A percentile compares a stretch with the other conserved stretches of the same genome.
These are phyloP conservation scores for Pelodiscus sinensis DNA, from an alignment of 2,113 vertebrate species.

Conservation along the genomic window DNA sequence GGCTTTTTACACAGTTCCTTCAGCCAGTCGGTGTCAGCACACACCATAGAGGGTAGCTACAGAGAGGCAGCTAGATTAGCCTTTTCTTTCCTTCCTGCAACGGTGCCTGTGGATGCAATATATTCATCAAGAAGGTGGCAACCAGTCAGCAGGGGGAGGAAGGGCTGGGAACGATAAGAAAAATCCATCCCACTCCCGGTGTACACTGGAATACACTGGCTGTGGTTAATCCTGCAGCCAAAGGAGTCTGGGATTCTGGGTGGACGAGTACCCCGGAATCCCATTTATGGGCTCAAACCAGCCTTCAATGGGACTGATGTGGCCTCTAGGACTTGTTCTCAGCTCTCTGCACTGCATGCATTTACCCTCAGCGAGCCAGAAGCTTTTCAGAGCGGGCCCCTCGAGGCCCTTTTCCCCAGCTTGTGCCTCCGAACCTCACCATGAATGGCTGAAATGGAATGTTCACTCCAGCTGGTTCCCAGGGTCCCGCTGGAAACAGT, in stretches of 20 bases:
- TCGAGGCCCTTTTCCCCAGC: not conserved
- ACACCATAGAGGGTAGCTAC: not conserved
- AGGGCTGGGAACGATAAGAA: not conserved
- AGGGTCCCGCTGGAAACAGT: not conserved
- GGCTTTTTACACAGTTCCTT: not conserved
- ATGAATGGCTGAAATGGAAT: not conserved
- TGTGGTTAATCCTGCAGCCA: not conserved
- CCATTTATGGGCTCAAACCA: not conserved
- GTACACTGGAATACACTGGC: not conserved
- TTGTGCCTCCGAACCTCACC: not conserved
- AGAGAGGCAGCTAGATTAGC: not conserved
- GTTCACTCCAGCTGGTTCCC: not conserved
- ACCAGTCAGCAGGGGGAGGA: not conserved
- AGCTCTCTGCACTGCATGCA: not conserved
- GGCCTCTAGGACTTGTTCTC: fast-evolving
- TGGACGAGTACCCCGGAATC: not conserved
- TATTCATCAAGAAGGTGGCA: no score
- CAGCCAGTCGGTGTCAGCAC: not conserved
- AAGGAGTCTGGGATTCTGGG: not conserved
- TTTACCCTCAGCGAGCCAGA: not conserved
- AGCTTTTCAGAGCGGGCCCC: not conserved
- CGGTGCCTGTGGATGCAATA: no score
- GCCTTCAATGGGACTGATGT: not conserved
- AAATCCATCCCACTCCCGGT: not conserved
- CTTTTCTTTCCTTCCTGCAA: not conserved